These are phyloP conservation scores for Sphinx pinastri DNA, from an alignment of 2,888 invertebrate genomes.

Conservation along the genomic window DNA sequence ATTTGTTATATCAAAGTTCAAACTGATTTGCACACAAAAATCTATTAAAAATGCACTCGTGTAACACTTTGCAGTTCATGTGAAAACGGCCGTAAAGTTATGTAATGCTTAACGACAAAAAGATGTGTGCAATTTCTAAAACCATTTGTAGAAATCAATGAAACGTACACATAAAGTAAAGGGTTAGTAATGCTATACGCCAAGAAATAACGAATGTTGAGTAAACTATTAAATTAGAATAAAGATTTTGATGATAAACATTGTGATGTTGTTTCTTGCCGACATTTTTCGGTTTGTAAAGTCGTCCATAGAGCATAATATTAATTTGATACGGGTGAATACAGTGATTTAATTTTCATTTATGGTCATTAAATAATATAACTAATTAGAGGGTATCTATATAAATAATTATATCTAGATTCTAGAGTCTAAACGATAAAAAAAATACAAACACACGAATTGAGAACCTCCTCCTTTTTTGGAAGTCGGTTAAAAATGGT, in stretches of 20 bases:
- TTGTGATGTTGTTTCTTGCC: neutral
- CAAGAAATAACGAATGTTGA: neutral
- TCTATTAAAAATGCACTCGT: neutral
- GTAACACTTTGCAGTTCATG: neutral
- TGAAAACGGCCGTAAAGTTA: neutral
- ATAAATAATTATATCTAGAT: too few species aligned
- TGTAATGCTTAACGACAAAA: constrained; percentile 9
- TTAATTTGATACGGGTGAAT: neutral
- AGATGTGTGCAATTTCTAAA: constrained; percentile 21
- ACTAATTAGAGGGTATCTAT: too few species aligned
- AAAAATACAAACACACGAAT: too few species aligned
- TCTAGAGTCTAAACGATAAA: too few species aligned
- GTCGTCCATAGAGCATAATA: neutral
- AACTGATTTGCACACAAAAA: constrained; percentile 43
- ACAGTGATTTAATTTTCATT: too few species aligned
- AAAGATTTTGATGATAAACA: neutral
- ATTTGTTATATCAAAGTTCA: constrained; percentile 44
- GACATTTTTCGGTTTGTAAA: neutral
- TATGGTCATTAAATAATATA: too few species aligned
- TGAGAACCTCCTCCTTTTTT: too few species aligned
- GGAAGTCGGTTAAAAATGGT: too few species aligned
- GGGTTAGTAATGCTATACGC: constrained; percentile 7
- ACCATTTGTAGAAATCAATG: constrained; percentile 11
- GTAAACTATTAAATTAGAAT: neutral
- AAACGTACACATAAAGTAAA: neutral